Evolutionary conservation across 2,797 vertebrate genomes (phyloP).

Genomic region (Phrynocephalus forsythii): DNA sequence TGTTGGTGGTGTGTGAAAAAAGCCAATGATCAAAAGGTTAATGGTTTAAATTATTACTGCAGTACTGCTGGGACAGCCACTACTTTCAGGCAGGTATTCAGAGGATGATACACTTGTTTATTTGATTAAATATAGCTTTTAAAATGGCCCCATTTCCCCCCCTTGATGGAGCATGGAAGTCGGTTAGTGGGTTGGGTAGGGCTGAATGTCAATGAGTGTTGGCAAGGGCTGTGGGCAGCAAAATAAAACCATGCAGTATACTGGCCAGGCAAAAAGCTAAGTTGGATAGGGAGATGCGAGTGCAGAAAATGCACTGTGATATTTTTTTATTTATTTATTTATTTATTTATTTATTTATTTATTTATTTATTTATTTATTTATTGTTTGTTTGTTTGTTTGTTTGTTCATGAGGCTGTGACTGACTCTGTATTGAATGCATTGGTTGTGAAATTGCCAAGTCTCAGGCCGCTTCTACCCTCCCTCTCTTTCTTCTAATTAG

Average conservation of each 20-base stretch:
- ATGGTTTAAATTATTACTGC: conserved; percentile 65
- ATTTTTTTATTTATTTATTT: too few relatives aligned
- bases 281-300: too few relatives aligned
- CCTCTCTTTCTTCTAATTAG: conserved; percentile 16
- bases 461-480: conserved; percentile 1
- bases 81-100: conserved; percentile 38
- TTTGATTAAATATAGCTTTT: neutral
- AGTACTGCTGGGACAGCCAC: conserved; percentile 53
- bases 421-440: conserved; percentile 53
- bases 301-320: too few relatives aligned
- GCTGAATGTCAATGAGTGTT: too few relatives aligned
- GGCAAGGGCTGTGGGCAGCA: too few relatives aligned
- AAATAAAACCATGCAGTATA: too few relatives aligned
- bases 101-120: neutral
- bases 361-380: neutral
- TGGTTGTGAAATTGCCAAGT: conserved; percentile 61
- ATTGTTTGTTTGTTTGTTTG: neutral
- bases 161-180: neutral
- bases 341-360: neutral
- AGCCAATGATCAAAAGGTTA: conserved; percentile 67
- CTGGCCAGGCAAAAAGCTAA: too few relatives aligned
- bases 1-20: conserved; percentile 55
- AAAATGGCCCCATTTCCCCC: conserved; percentile 19
- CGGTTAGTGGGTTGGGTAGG: too few relatives aligned
- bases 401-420: conserved; percentile 17